Evolutionary conservation across 2,888 invertebrate species (phyloP).

Genomic region (Agriopis leucophaearia): DNA sequence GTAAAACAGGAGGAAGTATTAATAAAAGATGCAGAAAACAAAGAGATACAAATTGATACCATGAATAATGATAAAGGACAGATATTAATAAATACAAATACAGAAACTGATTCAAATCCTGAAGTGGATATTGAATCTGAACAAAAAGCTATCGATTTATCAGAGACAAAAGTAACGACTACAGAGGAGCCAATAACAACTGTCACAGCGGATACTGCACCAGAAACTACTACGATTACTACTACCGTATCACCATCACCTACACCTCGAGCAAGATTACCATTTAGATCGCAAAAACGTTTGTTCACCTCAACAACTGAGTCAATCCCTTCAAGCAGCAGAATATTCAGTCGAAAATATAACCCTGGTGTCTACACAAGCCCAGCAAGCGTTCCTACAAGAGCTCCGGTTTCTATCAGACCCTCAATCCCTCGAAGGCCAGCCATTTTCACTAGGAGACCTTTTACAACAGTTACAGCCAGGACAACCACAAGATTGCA

Average conservation of each 20-base stretch:
- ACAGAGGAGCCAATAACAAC: conserved; percentile 48
- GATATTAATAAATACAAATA: conserved; percentile 16
- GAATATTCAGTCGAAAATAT: conserved; percentile 81
- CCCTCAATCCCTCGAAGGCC: conserved; percentile 70
- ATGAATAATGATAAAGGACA: conserved; percentile 12
- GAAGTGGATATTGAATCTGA: conserved; percentile 60
- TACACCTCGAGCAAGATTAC: conserved; percentile 67
- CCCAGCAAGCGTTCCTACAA: conserved; percentile 69
- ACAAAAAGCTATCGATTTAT: conserved; percentile 60
- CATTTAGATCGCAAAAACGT: conserved; percentile 76
- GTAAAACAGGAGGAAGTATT: conserved; percentile 28
- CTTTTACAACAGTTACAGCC: conserved; percentile 66
- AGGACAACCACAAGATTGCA: conserved; percentile 70
- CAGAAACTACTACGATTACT: conserved; percentile 67
- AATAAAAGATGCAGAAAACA: conserved; percentile 25
- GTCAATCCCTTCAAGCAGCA: conserved; percentile 69
- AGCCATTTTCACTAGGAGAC: conserved; percentile 70
- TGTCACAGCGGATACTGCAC: conserved; percentile 46
- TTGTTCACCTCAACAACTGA: conserved; percentile 79
- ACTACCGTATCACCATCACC: conserved; percentile 54
- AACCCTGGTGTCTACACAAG: conserved; percentile 81
- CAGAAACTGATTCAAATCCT: conserved; percentile 47
- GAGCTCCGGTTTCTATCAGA: conserved; percentile 59
- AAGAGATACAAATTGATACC: conserved; percentile 18
- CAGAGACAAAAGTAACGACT: conserved; percentile 54